Evolutionary conservation across 2,888 invertebrate species (phyloP).

Genomic region (Epinotia demarniana): DNA sequence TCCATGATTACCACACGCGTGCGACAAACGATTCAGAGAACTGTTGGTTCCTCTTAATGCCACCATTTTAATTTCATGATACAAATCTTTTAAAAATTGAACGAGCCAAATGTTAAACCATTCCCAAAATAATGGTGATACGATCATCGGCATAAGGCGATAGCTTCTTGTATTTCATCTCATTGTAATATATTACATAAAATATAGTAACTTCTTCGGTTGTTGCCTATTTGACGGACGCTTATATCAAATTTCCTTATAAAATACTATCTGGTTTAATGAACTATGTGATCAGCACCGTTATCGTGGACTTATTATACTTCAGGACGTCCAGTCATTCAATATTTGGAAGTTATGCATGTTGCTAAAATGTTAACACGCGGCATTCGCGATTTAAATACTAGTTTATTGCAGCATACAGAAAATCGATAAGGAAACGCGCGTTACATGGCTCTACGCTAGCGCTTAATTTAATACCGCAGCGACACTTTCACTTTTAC

Average conservation of each 20-base stretch:
- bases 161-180: conserved; percentile 49
- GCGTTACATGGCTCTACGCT: conserved; percentile 71
- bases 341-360: conserved; percentile 63
- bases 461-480: conserved; percentile 65
- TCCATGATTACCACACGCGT: conserved; percentile 69
- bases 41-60: conserved; percentile 74
- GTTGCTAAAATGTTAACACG: conserved; percentile 67
- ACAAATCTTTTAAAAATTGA: conserved; percentile 78
- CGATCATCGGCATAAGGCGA: conserved; percentile 72
- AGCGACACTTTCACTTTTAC: conserved; percentile 63
- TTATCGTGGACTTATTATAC: conserved; percentile 20
- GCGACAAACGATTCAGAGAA: conserved; percentile 68
- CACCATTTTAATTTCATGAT: conserved; percentile 82
- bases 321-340: conserved; percentile 54
- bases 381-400: conserved; percentile 76
- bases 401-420: conserved; percentile 81
- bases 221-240: conserved; percentile 17
- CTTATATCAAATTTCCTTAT: conserved; percentile 26
- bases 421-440: conserved; percentile 83
- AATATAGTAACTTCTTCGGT: conserved; percentile 25
- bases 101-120: conserved; percentile 80
- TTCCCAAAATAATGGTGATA: conserved; percentile 78
- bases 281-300: conserved; percentile 36
- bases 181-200: conserved; percentile 47
- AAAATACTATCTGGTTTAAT: conserved; percentile 36